phyloP scores from a whole-genome alignment of 1,140 invertebrate species.

The Berghia stephanieae region DNA sequence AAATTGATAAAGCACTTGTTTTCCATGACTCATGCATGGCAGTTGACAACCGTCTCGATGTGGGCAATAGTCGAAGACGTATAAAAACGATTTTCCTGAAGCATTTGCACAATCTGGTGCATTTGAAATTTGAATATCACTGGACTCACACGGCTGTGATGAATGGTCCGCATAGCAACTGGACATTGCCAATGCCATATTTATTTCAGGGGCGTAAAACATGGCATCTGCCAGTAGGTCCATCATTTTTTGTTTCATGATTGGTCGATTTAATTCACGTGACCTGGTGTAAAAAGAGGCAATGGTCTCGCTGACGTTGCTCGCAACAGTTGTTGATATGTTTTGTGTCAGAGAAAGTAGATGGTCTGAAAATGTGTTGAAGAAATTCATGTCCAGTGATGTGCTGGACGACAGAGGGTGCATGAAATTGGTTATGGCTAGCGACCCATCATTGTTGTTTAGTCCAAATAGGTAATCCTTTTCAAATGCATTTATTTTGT shows the following conservation, averaged over 20 bases:
- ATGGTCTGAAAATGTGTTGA: neutral
- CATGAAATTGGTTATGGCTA: constrained; percentile 13
- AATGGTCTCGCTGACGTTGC: neutral
- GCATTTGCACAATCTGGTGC: neutral
- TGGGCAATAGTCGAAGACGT: constrained; percentile 28
- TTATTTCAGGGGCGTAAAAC: constrained; percentile 15
- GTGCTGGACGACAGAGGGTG: neutral
- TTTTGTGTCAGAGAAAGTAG: neutral
- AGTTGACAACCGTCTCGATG: too few relatives aligned
- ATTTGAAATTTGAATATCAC: neutral
- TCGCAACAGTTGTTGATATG: neutral
- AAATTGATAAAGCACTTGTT: too few relatives aligned
- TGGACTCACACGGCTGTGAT: neutral
- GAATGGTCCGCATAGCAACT: neutral
- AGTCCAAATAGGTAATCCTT: constrained; percentile 27
- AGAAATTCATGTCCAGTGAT: neutral
- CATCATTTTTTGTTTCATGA: neutral
- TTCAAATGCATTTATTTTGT: neutral
- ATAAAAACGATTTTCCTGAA: constrained; percentile 5
- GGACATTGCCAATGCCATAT: constrained; percentile 10
- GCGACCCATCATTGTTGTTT: constrained; percentile 15
- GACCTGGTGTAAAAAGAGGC: constrained; percentile 13
- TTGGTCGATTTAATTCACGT: neutral
- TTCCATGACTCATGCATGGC: too few relatives aligned
- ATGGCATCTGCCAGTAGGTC: constrained; percentile 9